A percentile compares a stretch with the other conserved stretches of the same genome.
phyloP scores from a whole-genome alignment of 2,888 invertebrate genomes.

The Odontomyia ornata region DNA sequence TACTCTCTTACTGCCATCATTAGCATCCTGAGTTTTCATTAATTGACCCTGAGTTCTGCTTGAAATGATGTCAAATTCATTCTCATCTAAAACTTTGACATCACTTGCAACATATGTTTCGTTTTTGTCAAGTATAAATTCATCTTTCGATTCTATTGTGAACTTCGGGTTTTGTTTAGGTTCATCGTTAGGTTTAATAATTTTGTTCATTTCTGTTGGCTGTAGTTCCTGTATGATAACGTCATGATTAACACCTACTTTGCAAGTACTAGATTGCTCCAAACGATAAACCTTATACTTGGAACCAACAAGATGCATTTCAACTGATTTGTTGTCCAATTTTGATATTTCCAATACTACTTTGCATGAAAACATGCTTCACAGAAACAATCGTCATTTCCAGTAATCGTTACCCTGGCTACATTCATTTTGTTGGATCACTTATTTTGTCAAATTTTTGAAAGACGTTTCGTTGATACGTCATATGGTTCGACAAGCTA shows the following conservation, averaged over 20 bases:
- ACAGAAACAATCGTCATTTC: too few species aligned
- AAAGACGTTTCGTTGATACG: too few species aligned
- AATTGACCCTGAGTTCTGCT: too few species aligned
- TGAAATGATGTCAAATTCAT: too few species aligned
- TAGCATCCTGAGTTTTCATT: too few species aligned
- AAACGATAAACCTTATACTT: slow-evolving; percentile 1
- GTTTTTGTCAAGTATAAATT: not conserved
- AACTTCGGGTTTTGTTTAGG: not conserved
- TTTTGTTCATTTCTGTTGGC: not conserved
- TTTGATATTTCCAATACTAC: not conserved
- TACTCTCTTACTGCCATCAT: too few species aligned
- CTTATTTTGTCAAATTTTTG: too few species aligned
- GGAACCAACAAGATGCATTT: not conserved
- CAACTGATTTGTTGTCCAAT: not conserved
- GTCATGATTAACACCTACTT: slow-evolving; percentile 10
- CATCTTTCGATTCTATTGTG: not conserved
- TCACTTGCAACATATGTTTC: too few species aligned
- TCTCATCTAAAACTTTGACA: too few species aligned
- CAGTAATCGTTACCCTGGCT: not conserved
- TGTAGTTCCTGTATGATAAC: slow-evolving; percentile 12
- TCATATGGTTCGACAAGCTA: too few species aligned
- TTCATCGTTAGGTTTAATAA: slow-evolving; percentile 15
- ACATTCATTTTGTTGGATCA: not conserved
- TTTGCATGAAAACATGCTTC: too few species aligned
- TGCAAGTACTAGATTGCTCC: not conserved